Evolutionary conservation across 2,888 invertebrate genomes (phyloP), one percentile per base, ranked within the genome.

Genomic region (Clanis bilineata): DNA sequence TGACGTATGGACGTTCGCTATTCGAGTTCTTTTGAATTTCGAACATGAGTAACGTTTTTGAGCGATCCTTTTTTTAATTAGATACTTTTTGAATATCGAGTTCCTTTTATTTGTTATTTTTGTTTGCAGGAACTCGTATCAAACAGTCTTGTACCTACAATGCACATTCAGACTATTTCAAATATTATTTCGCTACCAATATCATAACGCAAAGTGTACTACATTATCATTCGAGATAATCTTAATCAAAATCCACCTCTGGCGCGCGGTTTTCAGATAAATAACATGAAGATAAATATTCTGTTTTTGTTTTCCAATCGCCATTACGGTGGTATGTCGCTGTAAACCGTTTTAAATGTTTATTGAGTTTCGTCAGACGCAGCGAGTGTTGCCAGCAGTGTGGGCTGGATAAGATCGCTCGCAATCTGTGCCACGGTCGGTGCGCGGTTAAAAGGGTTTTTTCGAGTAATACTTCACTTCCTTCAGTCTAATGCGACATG

Each of bases 391-490:
- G 88, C 85, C 88, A 88, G 82, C 73, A 73, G 84, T 82, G 90
- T 88, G 85, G 88, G 88, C 71, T 66, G 82, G 70, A 77, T 73
- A 72, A 72, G 70, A 78, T 74, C 57, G 68, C 70, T 67, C 65
- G 75, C 75, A 67, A 88, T 83, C 77, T 83, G 73, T 84, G 88
- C 83, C 88, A 84, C 74, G 87, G 88, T 69, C 85, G 66, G 64
- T 60, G 59, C 55, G 15, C 61, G 54, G 56, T 60, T 64, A 64
- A 67, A 71, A 67, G 66, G 71, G 67, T 67, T 66, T 70, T 68
- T 80, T 75, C 74, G 75, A 68, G 71, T 79, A 77, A 75, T 73
- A 72, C 68, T 70, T 71, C 70, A 76, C 77, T 80, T 80, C 77
- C 78, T 77, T 63, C 70, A 71, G 68, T 65, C 72, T 76, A 80